A percentile compares a stretch with the other conserved stretches of the same genome.
Conservation (phyloP, 2,888 invertebrate species). For the Furcula furcula region DNA sequence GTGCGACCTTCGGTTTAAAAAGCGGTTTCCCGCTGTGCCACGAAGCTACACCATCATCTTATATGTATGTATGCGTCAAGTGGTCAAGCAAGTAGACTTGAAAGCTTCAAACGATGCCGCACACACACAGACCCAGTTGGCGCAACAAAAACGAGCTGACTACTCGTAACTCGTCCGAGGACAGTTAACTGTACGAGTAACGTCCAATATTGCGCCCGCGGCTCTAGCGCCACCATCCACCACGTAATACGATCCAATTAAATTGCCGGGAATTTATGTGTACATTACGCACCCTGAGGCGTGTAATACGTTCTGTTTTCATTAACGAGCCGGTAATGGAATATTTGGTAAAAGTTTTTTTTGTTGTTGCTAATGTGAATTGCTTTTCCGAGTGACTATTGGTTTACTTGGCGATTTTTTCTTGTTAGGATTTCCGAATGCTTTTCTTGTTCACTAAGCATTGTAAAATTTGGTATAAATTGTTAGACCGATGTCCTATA, state of each 20-base stretch:
- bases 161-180: constrained; percentile 58
- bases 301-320: constrained; percentile 48
- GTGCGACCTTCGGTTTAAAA: no score
- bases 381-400: no score
- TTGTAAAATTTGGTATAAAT: no score
- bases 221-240: constrained; percentile 54
- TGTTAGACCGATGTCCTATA: no score
- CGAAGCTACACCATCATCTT: no score
- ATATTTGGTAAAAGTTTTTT: constrained; percentile 29
- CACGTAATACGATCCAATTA: constrained; percentile 69
- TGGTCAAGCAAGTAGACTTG: constrained; percentile 22
- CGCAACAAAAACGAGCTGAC: constrained; percentile 42
- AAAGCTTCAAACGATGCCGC: constrained; percentile 23
- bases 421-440: no score
- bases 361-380: no score
- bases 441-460: no score
- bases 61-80: no score
- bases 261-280: constrained; percentile 63
- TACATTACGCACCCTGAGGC: constrained; percentile 45
- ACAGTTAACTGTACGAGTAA: constrained; percentile 66
- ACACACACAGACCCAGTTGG: constrained; percentile 26
- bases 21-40: no score
- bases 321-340: constrained; percentile 35
- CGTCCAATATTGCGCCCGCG: constrained; percentile 60
- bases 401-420: no score